Evolutionary conservation across 2,888 invertebrate genomes (phyloP).

Genomic region (Amphipyra berbera): DNA sequence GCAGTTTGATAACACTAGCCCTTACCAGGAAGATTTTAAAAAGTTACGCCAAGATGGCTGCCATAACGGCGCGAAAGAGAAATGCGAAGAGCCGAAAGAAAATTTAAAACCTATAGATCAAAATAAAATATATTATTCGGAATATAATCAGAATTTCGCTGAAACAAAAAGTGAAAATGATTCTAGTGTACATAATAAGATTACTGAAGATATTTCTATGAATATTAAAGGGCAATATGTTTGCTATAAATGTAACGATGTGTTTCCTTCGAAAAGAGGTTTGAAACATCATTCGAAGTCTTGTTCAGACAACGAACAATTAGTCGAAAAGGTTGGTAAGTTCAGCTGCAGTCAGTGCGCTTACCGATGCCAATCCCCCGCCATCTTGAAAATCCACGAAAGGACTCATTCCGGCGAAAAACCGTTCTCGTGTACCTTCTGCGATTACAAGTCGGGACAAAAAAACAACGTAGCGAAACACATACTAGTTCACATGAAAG

Average conservation of each 20-base stretch:
- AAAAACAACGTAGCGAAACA: conserved; percentile 88
- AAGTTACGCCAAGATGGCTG: conserved; percentile 70
- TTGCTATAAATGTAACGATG: conserved; percentile 81
- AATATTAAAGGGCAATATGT: conserved; percentile 82
- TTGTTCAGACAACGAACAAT: conserved; percentile 65
- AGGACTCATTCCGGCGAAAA: conserved; percentile 86
- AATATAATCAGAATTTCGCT: conserved; percentile 61
- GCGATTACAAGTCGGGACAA: conserved; percentile 87
- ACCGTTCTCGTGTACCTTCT: conserved; percentile 85
- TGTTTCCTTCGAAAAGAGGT: conserved; percentile 79
- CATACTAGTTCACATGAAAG: conserved; percentile 87
- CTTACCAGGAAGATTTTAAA: conserved; percentile 76
- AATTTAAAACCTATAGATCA: conserved; percentile 79
- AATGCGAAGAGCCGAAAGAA: conserved; percentile 80
- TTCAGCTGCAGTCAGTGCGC: conserved; percentile 83
- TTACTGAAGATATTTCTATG: conserved; percentile 72
- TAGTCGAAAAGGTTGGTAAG: conserved; percentile 77
- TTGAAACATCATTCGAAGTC: conserved; percentile 81
- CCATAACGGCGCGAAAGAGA: conserved; percentile 63
- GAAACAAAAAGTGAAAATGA: conserved; percentile 65
- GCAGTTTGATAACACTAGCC: conserved; percentile 78
- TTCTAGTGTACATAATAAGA: conserved; percentile 66
- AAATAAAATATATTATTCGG: conserved; percentile 76
- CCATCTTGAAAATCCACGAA: conserved; percentile 87
- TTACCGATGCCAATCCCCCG: conserved; percentile 86